Evolutionary conservation across 1,140 invertebrate genomes (phyloP), one percentile per base, ranked within the genome.

Genomic region (Apis cerana): DNA sequence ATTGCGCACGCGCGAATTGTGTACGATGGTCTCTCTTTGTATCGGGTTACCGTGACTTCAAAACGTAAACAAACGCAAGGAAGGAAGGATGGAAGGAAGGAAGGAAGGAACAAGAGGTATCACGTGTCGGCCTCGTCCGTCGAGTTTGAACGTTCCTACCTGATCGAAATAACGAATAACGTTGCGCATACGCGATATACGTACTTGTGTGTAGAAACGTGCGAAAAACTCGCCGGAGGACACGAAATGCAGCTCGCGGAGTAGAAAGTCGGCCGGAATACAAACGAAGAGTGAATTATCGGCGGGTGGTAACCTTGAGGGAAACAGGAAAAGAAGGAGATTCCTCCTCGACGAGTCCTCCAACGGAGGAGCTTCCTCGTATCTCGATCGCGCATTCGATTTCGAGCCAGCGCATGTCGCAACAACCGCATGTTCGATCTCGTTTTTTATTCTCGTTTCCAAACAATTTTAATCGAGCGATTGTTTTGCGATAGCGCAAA

Each of bases 181-280:
- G 33, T 33, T 33, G 33, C 33, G 33, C 33, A 2, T 33, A 33
- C 33, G 33, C 33, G 2, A n/a, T n/a, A n/a, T n/a, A n/a, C n/a
- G n/a, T n/a, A n/a, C n/a, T n/a, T n/a, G 2, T 64, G 15, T 1
- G 4, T 15, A 27, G 56, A 59, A 65, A 13, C n/a, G 33, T 12
- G 33, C 33, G 33, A 27, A 27, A 21, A 23, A 33, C 21, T 2
- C 15, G 27, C 12, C 27, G n/a, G 13, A 21, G 33, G 23, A 58
- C 52, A 59, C 54, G 19, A 68, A 43, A 59, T 50, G 76, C 77
- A 65, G 17, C 48, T 3, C 59, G 54, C 17, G 62, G 27, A 23
- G 15, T 74, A 43, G 43, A 67, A 74, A 68, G 59, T 43, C 48
- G n/a, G 15, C 68, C 27, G 13, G 77, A 83, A 83, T 80, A 74